Conservation (phyloP, 2,797 vertebrate species). For the Characodon lateralis region DNA sequence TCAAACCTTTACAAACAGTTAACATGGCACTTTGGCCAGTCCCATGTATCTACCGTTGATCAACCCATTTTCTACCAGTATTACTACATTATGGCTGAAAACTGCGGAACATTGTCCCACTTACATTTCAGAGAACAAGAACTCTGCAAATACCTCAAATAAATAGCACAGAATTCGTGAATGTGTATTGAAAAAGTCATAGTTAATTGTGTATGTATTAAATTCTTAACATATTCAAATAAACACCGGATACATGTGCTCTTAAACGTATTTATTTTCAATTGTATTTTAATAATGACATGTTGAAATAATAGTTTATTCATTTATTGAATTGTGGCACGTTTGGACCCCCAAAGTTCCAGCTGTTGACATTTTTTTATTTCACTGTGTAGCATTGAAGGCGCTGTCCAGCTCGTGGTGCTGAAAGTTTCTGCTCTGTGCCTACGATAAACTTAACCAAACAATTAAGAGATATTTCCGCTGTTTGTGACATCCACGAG, state of each 20-base stretch:
- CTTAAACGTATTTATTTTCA: neutral
- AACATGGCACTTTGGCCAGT: neutral
- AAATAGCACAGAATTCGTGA: neutral
- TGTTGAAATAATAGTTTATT: neutral
- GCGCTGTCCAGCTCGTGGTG: conserved; percentile 70
- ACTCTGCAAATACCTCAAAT: neutral
- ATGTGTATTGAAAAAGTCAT: neutral
- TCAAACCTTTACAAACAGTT: neutral
- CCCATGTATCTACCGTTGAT: neutral
- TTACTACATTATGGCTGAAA: neutral
- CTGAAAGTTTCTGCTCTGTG: conserved; percentile 70
- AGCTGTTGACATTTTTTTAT: neutral
- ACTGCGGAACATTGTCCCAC: neutral
- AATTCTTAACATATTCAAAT: neutral
- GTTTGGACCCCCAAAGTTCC: neutral
- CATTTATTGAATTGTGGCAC: neutral
- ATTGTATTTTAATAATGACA: neutral
- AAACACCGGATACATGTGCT: neutral
- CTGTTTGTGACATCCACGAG: conserved; percentile 70
- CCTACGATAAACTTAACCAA: conserved; percentile 77
- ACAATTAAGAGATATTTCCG: conserved; percentile 87
- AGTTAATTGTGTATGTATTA: neutral
- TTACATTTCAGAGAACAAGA: neutral
- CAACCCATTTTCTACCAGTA: neutral
- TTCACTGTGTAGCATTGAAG: neutral